Evolutionary conservation across 1,140 invertebrate genomes (phyloP).

Genomic region (Aricia agestis): DNA sequence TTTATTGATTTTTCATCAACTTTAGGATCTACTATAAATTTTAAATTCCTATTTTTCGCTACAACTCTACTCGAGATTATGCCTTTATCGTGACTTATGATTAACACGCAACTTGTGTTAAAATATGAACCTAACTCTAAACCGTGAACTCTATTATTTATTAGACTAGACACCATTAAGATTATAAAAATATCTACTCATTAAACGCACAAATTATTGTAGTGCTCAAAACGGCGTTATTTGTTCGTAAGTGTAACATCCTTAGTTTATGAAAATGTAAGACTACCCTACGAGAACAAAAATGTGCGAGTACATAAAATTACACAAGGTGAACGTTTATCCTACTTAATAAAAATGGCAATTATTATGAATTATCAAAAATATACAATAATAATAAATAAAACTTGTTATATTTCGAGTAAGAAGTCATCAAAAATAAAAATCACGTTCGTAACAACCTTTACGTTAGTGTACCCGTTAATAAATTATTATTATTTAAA

Average conservation of each 20-base stretch:
- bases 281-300: neutral
- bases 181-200: neutral
- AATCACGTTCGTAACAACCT: neutral
- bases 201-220: neutral
- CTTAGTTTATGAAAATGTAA: neutral
- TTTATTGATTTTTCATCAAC: neutral
- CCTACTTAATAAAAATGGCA: constrained; percentile 4
- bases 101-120: neutral
- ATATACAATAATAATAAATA: constrained; percentile 2
- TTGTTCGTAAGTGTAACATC: neutral
- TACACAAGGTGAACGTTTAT: neutral
- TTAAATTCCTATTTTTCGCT: neutral
- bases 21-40: neutral
- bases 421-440: neutral
- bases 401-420: neutral
- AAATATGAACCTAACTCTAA: neutral
- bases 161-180: neutral
- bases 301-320: neutral
- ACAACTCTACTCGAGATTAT: neutral
- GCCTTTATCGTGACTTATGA: neutral
- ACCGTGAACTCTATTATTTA: neutral
- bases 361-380: constrained; percentile 7
- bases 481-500: neutral
- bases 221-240: neutral
- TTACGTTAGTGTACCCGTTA: neutral